Evolutionary conservation across 2,113 vertebrate species (phyloP), one percentile per base, ranked within the genome.

Genomic region (Panthera tigris): DNA sequence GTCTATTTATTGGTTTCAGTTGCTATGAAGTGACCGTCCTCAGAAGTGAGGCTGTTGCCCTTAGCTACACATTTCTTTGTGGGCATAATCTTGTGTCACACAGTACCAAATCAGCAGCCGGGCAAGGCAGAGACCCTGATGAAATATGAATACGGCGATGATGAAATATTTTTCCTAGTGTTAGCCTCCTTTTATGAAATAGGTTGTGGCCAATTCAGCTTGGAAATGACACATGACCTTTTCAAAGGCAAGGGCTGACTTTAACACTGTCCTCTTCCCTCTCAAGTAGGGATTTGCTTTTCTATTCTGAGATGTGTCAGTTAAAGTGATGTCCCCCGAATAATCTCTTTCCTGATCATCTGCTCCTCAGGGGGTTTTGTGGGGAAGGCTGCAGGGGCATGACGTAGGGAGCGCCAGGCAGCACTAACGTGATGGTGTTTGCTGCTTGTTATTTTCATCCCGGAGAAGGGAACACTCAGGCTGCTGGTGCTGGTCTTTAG

Each of bases 61-160:
- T 93, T 97, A 95, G 98, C 94, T 97, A 97, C 96, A 71, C 33
- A 6, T 93, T 93, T 96, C 92, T 98, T 89, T 85, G 84, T 94
- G 89, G 97, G 68, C 93, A 91, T 76, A 50, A 87, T 89, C 86
- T 87, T 94, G 92, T 79, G n/a, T 94, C 81, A 23, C 86, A 63
- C 8, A 18, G 89, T 29, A 74, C 68, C 63, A 57, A 45, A 73
- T 66, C 52, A 68, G 92, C 55, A 76, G 68, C 63, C 19, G 41
- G 83, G 48, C 50, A 66, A 81, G 52, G 83, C 83, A 76, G 52
- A 73, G 90, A 7, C 48, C 50, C 39, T 4, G 48, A 41, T 81
- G 83, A 82, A 83, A 85, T 48, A 45, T 45, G 74, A 78, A 48
- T 48, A 78, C 45, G 7, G 29, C 9, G 74, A 31, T 4, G 52